A percentile compares a stretch with the other conserved stretches of the same genome.
phyloP scores from a whole-genome alignment of 2,797 vertebrate genomes.

The Gymnothorax javanicus region DNA sequence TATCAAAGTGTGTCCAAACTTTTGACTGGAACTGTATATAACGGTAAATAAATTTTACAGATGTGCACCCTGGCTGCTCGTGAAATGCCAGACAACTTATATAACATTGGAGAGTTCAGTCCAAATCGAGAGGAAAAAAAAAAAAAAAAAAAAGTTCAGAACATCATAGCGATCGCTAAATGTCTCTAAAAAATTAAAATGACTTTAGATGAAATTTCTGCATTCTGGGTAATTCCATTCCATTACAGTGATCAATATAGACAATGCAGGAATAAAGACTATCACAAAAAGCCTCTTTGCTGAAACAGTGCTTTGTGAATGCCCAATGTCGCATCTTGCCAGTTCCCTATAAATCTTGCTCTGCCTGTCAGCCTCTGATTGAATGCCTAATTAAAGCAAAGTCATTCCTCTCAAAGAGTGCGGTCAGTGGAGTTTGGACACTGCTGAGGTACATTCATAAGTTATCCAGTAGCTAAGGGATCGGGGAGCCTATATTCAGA shows the following conservation, averaged over 20 bases:
- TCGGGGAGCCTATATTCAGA: background rate
- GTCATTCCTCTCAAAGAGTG: background rate
- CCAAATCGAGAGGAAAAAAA: no score
- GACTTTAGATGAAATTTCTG: background rate
- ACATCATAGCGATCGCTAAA: no score
- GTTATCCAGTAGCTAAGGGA: background rate
- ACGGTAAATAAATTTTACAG: no score
- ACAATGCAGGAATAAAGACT: background rate
- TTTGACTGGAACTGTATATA: no score
- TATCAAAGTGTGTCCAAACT: no score
- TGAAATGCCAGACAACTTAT: no score
- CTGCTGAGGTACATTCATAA: background rate
- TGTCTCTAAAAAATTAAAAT: no score
- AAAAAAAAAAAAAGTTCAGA: no score
- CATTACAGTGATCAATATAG: background rate
- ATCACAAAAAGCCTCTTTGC: background rate
- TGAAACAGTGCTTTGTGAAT: background rate
- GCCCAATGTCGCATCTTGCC: background rate
- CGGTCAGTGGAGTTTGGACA: background rate
- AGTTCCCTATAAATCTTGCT: background rate
- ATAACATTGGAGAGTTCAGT: no score
- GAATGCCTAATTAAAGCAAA: slow-evolving; percentile 7
- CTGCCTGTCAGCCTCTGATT: background rate
- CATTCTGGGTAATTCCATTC: background rate
- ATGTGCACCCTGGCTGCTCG: no score